A percentile compares a stretch with the other conserved stretches of the same genome.
Evolutionary conservation across 2,888 invertebrate genomes (phyloP).

Genomic region (Netelia virgata): DNA sequence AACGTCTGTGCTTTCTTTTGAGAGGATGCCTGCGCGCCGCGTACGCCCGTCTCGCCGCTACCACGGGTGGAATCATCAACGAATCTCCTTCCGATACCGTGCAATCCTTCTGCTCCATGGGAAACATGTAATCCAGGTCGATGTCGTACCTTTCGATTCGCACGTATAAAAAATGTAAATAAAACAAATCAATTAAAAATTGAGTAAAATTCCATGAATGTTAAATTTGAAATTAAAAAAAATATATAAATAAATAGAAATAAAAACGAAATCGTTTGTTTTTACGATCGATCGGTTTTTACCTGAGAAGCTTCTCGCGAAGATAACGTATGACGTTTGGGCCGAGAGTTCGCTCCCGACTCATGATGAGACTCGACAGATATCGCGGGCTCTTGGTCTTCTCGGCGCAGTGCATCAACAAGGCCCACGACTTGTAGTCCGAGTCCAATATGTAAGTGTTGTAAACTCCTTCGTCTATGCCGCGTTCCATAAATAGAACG

Average conservation of each 20-base stretch:
- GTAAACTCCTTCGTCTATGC: slow-evolving; percentile 93
- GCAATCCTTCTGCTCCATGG: slow-evolving; percentile 91
- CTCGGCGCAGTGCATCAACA: slow-evolving; percentile 94
- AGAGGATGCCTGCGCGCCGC: slow-evolving; percentile 84
- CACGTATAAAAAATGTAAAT: slow-evolving; percentile 25
- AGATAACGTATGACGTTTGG: slow-evolving; percentile 91
- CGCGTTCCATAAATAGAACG: slow-evolving; percentile 62
- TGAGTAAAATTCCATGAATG: neutral
- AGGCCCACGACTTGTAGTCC: slow-evolving; percentile 93
- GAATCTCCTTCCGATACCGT: slow-evolving; percentile 81
- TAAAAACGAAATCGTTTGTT: no score
- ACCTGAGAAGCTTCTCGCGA: slow-evolving; percentile 90
- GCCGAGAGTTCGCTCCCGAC: slow-evolving; percentile 87
- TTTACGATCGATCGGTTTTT: slow-evolving; percentile 40
- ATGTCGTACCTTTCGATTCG: slow-evolving; percentile 89
- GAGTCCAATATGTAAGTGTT: slow-evolving; percentile 95
- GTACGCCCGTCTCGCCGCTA: slow-evolving; percentile 74
- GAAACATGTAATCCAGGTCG: slow-evolving; percentile 94
- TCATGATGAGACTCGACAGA: slow-evolving; percentile 93
- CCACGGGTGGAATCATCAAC: slow-evolving; percentile 75
- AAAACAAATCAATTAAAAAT: neutral
- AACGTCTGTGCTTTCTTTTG: slow-evolving; percentile 83
- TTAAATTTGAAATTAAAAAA: no score
- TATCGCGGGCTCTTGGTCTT: slow-evolving; percentile 92
- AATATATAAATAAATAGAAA: neutral